Conservation (phyloP, 2,888 invertebrate species). For the Bursaphelenchus okinawaensis region DNA sequence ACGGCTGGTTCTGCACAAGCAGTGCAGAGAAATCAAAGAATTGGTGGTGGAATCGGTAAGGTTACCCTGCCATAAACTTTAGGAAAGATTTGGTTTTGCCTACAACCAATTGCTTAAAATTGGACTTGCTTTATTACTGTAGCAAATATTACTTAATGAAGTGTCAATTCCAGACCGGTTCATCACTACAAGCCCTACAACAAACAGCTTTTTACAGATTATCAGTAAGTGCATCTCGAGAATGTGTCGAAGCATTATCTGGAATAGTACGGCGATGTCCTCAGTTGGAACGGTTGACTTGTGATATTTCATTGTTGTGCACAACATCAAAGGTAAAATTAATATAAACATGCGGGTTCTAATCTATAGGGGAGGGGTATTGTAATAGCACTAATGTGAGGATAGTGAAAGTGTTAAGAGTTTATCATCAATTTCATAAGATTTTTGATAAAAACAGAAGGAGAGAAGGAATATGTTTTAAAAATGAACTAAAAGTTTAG, state of each 20-base stretch:
- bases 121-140: too few relatives aligned
- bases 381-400: too few relatives aligned
- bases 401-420: too few relatives aligned
- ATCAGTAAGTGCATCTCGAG: constrained; percentile 13
- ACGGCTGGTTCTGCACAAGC: constrained; percentile 10
- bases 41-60: constrained; percentile 14
- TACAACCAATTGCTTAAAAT: too few relatives aligned
- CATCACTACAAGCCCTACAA: constrained; percentile 11
- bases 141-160: neutral
- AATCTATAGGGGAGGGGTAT: too few relatives aligned
- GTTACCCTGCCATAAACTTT: too few relatives aligned
- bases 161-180: neutral
- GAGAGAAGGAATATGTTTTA: too few relatives aligned
- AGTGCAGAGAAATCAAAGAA: constrained; percentile 11
- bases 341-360: too few relatives aligned
- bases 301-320: constrained; percentile 14
- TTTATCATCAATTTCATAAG: too few relatives aligned
- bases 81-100: too few relatives aligned
- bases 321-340: constrained; percentile 14
- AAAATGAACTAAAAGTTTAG: neutral
- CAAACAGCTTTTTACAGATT: constrained; percentile 11
- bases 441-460: too few relatives aligned
- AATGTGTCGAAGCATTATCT: constrained; percentile 13
- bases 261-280: constrained; percentile 15
- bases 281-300: constrained; percentile 9